Evolutionary conservation across 2,888 invertebrate species (phyloP).

Genomic region (Tachystola acroxantha): DNA sequence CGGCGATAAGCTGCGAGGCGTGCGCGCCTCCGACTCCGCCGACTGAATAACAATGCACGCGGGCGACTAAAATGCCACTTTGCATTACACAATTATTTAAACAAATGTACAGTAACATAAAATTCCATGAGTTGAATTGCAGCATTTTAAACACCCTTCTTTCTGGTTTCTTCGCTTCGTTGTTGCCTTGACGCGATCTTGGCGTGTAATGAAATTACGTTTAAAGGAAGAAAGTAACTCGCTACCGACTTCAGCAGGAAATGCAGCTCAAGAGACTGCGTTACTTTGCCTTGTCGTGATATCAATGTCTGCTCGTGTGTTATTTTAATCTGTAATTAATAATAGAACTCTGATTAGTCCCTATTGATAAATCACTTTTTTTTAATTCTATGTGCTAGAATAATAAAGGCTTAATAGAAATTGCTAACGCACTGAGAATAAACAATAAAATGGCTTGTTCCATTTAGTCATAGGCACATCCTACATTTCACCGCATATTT

Average conservation of each 20-base stretch:
- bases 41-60: slow-evolving; percentile 73
- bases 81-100: slow-evolving; percentile 33
- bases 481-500: too few species aligned
- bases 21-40: slow-evolving; percentile 60
- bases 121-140: slow-evolving; percentile 14
- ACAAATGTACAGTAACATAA: slow-evolving; percentile 25
- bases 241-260: slow-evolving; percentile 29
- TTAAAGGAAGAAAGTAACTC: slow-evolving; percentile 29
- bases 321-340: too few species aligned
- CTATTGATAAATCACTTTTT: too few species aligned
- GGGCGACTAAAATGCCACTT: slow-evolving; percentile 58
- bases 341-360: too few species aligned
- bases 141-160: slow-evolving; percentile 38
- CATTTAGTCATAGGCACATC: too few species aligned
- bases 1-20: slow-evolving; percentile 72
- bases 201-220: slow-evolving; percentile 42
- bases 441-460: too few species aligned
- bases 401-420: too few species aligned
- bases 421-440: too few species aligned
- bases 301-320: too few species aligned
- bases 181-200: slow-evolving; percentile 31
- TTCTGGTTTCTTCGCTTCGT: slow-evolving; percentile 19
- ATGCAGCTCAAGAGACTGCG: slow-evolving; percentile 22
- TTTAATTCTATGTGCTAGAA: too few species aligned
- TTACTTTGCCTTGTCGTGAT: too few species aligned